A percentile compares a stretch with the other conserved stretches of the same genome.
These are phyloP conservation scores for Electrona antarctica DNA, from an alignment of 2,113 vertebrate genomes.

Conservation along the genomic window DNA sequence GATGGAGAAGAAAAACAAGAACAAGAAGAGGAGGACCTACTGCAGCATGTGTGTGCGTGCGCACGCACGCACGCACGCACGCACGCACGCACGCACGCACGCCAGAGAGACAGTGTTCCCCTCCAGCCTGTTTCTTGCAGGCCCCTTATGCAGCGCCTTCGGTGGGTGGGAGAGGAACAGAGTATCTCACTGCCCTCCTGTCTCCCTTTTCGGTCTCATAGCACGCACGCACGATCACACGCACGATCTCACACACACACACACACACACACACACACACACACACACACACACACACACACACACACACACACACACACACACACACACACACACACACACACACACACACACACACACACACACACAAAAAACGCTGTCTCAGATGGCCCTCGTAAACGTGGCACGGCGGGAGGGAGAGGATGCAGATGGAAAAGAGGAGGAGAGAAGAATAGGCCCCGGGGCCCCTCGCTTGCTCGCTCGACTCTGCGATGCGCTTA, in stretches of 20 bases:
- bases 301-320: too few species aligned
- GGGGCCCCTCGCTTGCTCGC: slow-evolving; percentile 35
- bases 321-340: too few species aligned
- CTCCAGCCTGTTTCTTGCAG: background rate
- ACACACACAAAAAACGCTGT: slow-evolving; percentile 41
- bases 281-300: too few species aligned
- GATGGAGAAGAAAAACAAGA: slow-evolving; percentile 28
- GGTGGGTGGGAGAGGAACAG: slow-evolving; percentile 4
- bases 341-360: too few species aligned
- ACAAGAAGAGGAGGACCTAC: slow-evolving; percentile 13
- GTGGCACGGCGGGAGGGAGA: slow-evolving; percentile 42
- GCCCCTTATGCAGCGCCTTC: slow-evolving; percentile 9
- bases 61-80: background rate
- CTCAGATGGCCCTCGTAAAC: slow-evolving; percentile 66
- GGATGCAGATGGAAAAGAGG: slow-evolving; percentile 61
- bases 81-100: background rate
- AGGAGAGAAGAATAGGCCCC: slow-evolving; percentile 39
- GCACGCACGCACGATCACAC: slow-evolving; percentile 19
- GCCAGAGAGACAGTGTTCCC: slow-evolving; percentile 3
- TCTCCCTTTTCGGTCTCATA: slow-evolving; percentile 33
- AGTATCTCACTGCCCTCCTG: background rate
- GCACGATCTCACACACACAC: too few species aligned
- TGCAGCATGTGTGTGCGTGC: slow-evolving; percentile 19
- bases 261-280: too few species aligned
- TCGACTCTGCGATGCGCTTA: background rate